A percentile compares a stretch with the other conserved stretches of the same genome.
Evolutionary conservation across 2,797 vertebrate species (phyloP).

Genomic region (Fistularia commersonii): DNA sequence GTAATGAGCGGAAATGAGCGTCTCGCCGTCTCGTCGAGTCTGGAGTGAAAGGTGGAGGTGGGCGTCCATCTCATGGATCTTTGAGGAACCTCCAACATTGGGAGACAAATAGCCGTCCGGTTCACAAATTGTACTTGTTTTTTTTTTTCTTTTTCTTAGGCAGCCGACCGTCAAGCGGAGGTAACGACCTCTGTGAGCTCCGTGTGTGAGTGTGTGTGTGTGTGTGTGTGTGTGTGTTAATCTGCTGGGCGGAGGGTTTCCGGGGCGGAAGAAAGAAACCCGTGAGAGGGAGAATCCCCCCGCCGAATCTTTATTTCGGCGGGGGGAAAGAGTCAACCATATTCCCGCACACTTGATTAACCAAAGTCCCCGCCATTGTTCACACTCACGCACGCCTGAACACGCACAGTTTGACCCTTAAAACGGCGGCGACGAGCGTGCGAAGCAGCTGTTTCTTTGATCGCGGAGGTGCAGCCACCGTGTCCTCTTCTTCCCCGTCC

Average conservation of each 20-base stretch:
- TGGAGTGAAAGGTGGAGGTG: too few species aligned
- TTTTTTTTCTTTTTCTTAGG: too few species aligned
- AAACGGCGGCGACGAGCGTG: constrained; percentile 18
- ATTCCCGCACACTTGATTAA: constrained; percentile 47
- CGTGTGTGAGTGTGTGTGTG: constrained; percentile 1
- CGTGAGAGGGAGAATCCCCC: constrained; percentile 3
- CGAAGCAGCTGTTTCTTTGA: constrained; percentile 53
- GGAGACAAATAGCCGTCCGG: too few species aligned
- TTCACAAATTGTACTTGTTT: too few species aligned
- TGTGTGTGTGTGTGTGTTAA: constrained; percentile 11
- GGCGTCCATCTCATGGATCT: too few species aligned
- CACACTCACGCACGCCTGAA: constrained; percentile 18
- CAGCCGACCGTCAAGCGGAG: too few species aligned
- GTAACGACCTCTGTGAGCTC: not conserved
- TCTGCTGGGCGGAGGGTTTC: constrained; percentile 21
- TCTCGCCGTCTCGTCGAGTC: too few species aligned
- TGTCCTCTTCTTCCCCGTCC: constrained; percentile 9
- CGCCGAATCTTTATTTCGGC: too few species aligned
- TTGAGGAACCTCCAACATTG: too few species aligned
- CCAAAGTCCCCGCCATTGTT: constrained; percentile 34
- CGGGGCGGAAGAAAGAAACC: not conserved
- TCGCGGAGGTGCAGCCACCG: constrained; percentile 29
- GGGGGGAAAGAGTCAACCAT: constrained; percentile 8
- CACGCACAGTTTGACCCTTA: constrained; percentile 26
- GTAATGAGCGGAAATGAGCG: too few species aligned